Base-by-base conservation (phyloP, 1,140 invertebrate species). In the Hypothenemus hampei region DNA sequence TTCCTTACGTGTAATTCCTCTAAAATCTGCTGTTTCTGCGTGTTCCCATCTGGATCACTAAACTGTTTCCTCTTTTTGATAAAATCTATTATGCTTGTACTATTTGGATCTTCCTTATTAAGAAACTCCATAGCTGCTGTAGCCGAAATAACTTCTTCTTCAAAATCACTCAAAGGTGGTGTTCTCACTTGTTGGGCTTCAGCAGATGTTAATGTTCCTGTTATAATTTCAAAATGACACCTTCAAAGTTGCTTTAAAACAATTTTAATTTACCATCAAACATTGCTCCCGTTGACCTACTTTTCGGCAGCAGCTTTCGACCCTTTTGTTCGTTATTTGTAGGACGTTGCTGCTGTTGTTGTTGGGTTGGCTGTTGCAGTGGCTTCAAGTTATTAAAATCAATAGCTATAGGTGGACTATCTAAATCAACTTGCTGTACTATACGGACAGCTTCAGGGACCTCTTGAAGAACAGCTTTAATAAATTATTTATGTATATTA, bases 1-100 rank as follows among this genome's bases (percentile, higher is more conserved):
- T 24, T 70, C n/a, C 61, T 55, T 69, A 82, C 81, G 72, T 89
- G 83, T 51, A 89, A 69, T 69, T 89, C 86, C 64, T 89, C 86
- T 5, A 88, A 75, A 63, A 89, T 87, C 66, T 86, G 83, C 71
- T 87, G 84, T 62, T 87, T 87, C 56, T 85, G 78, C 13, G 82
- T 69, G 37, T 83, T 82, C 59, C 86, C 82, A 46, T 86, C 84
- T 60, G 75, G 70, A 52, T 60, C 54, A 10, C 63, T 62, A 51
- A 71, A 70, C 40, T 26, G 62, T 48, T 69, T 69, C 15, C 67
- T 53, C 40, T 62, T 69, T 46, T 70, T 70, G 51, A 72, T 67
- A 53, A 66, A 72, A 35, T 69, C 69, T 18, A 72, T 64, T 22
- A 72, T 61, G 46, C 64, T 69, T 43, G 64, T 69, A 62, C 63